Conservation (phyloP, 2,888 invertebrate species). For the Drosophila lacicola region DNA sequence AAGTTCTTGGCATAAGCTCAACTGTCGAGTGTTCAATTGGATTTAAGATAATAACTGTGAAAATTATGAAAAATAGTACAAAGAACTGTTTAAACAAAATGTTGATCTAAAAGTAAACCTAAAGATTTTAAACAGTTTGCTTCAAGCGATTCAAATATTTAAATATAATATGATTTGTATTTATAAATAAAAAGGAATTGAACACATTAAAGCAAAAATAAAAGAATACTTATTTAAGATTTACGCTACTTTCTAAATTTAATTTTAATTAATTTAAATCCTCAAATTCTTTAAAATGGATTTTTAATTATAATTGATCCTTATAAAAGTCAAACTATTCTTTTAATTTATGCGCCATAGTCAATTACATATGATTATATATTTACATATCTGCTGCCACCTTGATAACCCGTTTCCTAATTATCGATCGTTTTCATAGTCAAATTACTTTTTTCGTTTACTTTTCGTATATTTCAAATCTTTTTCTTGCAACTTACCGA, state of each 20-base stretch:
- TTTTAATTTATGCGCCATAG: background rate
- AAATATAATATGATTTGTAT: background rate
- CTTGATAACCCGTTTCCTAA: background rate
- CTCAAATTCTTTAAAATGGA: too few species aligned
- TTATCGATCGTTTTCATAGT: slow-evolving; percentile 45
- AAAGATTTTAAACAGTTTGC: background rate
- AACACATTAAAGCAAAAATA: background rate
- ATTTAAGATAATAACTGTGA: slow-evolving; percentile 16
- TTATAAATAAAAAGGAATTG: background rate
- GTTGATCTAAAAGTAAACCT: too few species aligned
- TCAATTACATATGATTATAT: background rate
- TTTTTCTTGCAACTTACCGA: slow-evolving; percentile 50
- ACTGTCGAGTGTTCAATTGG: slow-evolving; percentile 13
- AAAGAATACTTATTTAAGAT: background rate
- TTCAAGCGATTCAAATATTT: background rate
- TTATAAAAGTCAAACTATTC: background rate
- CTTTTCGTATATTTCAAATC: slow-evolving; percentile 54
- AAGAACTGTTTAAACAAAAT: background rate
- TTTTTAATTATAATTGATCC: too few species aligned
- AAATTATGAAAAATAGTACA: slow-evolving; percentile 11
- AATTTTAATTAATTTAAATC: too few species aligned
- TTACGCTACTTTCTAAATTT: too few species aligned
- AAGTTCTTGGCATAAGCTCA: slow-evolving; percentile 51
- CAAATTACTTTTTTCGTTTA: slow-evolving; percentile 21
- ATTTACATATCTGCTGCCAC: background rate